These are phyloP conservation scores for Latrodectus elegans DNA, from an alignment of 2,888 invertebrate genomes.

Conservation along the genomic window DNA sequence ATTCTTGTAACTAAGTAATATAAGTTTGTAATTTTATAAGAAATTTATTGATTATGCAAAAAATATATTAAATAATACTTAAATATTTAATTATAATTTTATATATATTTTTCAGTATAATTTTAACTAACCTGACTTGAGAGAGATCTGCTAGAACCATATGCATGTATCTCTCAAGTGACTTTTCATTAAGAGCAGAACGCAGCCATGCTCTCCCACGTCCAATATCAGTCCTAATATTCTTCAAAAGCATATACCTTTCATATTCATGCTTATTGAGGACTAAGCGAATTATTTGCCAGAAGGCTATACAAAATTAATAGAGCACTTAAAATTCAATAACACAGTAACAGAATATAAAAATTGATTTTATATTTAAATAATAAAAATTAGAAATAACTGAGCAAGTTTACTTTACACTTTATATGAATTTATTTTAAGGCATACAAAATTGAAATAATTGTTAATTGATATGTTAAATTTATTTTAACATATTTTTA, in stretches of 20 bases:
- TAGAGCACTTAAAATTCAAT: not conserved
- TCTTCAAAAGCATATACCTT: conserved; percentile 83
- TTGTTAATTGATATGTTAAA: too few species aligned
- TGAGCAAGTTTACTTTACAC: too few species aligned
- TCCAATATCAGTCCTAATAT: conserved; percentile 80
- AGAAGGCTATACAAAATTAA: conserved; percentile 74
- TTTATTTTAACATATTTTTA: not conserved
- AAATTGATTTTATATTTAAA: not conserved
- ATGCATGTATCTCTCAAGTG: conserved; percentile 85
- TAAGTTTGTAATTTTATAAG: too few species aligned
- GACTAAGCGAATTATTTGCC: conserved; percentile 78
- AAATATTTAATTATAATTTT: too few species aligned
- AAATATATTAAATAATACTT: too few species aligned
- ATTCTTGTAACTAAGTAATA: too few species aligned
- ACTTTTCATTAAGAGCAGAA: conserved; percentile 91
- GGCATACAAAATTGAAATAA: too few species aligned
- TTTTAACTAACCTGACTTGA: conserved; percentile 76
- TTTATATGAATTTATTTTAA: too few species aligned
- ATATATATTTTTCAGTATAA: too few species aligned
- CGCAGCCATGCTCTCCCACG: conserved; percentile 91
- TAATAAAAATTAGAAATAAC: too few species aligned
- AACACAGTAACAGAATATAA: not conserved
- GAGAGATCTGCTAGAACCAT: conserved; percentile 82
- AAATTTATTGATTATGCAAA: too few species aligned
- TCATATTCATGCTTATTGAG: conserved; percentile 91